These are phyloP conservation scores for Channa maculata DNA, from an alignment of 2,113 vertebrate genomes.

Conservation along the genomic window DNA sequence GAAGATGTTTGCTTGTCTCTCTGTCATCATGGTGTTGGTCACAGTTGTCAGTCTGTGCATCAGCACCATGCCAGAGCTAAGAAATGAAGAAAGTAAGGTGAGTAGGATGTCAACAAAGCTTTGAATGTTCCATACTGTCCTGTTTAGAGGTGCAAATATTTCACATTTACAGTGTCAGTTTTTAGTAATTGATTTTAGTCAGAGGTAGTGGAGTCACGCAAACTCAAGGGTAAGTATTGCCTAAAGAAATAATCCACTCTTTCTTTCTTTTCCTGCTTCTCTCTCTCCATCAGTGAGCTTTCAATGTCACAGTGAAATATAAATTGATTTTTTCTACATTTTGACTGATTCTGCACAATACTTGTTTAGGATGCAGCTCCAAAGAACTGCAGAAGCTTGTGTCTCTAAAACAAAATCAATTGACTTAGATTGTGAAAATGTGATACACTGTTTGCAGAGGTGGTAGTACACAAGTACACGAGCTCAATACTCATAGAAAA, in stretches of 20 bases:
- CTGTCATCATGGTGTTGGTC: slow-evolving; percentile 92
- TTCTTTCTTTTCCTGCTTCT: not conserved
- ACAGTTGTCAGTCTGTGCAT: slow-evolving; percentile 95
- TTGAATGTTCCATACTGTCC: not conserved
- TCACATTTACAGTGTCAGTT: not conserved
- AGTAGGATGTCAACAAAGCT: slow-evolving; percentile 43
- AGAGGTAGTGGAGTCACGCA: no score
- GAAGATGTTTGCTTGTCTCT: slow-evolving; percentile 95
- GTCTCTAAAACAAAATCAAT: not conserved
- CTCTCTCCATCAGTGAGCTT: not conserved
- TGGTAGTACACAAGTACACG: no score
- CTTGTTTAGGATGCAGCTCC: not conserved
- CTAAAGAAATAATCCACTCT: no score
- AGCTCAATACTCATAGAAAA: no score
- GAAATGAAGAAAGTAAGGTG: slow-evolving; percentile 92
- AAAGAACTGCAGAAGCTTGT: not conserved
- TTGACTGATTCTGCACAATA: not conserved
- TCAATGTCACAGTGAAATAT: not conserved
- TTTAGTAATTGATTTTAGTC: no score
- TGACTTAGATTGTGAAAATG: not conserved
- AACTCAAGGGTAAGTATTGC: no score
- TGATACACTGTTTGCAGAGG: no score
- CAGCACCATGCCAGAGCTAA: slow-evolving; percentile 95
- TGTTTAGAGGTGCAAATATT: not conserved
- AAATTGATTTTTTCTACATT: slow-evolving; percentile 27